Conservation (phyloP, 2,113 vertebrate genomes). For the Prietella phreatophila region DNA sequence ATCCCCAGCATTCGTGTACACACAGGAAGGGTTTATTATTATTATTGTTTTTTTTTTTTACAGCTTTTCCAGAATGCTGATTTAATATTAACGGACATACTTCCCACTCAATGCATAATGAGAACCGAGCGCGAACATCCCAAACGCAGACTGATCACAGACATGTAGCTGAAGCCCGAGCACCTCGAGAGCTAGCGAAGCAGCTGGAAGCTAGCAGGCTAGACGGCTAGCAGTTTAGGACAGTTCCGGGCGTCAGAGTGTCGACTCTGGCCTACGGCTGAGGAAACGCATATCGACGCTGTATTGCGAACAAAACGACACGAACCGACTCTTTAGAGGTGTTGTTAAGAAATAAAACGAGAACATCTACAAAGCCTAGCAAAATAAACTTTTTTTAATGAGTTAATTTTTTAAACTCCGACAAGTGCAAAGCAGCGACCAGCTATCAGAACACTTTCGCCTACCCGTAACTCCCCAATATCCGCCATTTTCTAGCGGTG, state of each 20-base stretch:
- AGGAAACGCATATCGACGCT: not conserved
- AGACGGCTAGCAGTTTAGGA: constrained; percentile 21
- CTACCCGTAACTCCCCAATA: constrained; percentile 80
- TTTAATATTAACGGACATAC: constrained; percentile 12
- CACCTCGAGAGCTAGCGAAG: constrained; percentile 38
- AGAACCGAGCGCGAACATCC: not conserved
- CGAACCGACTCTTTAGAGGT: not conserved
- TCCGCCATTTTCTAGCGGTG: constrained; percentile 82
- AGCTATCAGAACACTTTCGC: constrained; percentile 62
- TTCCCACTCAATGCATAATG: constrained; percentile 5
- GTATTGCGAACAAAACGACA: not conserved
- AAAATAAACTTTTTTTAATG: not conserved
- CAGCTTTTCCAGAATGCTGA: not conserved
- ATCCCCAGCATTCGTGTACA: constrained; percentile 20
- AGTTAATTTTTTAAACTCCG: not conserved
- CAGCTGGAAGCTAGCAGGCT: constrained; percentile 42
- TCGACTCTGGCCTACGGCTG: constrained; percentile 33
- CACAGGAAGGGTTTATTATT: not conserved
- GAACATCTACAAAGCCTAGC: not conserved
- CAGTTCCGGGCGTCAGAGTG: constrained; percentile 25
- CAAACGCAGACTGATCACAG: not conserved
- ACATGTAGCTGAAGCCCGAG: constrained; percentile 29
- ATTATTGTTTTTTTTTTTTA: not conserved
- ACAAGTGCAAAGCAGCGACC: constrained; percentile 25
- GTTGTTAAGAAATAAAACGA: constrained; percentile 11